phyloP scores from a whole-genome alignment of 2,888 invertebrate species.

The Cataglyphis rosenhaueri region DNA sequence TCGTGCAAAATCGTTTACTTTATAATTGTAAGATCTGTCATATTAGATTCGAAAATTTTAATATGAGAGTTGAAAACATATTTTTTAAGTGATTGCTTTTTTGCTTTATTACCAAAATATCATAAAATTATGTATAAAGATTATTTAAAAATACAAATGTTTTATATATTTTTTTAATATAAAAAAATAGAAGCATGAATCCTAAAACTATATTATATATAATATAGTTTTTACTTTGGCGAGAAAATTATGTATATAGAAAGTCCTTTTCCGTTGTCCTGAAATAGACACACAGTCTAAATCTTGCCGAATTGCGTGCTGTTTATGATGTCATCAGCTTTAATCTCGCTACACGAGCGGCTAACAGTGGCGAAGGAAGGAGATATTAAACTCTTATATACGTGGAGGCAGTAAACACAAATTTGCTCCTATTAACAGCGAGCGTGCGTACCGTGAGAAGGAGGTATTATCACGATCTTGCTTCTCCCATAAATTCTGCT shows the following conservation, averaged over 20 bases:
- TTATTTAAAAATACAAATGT: neutral
- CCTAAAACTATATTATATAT: neutral
- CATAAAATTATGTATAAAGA: neutral
- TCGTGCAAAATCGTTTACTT: neutral
- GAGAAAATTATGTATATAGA: neutral
- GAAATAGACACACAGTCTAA: conserved; percentile 37
- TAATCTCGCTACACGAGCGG: conserved; percentile 47
- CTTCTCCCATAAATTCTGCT: conserved; percentile 33
- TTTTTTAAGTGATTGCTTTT: neutral
- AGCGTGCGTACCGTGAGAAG: conserved; percentile 21
- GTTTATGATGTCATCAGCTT: conserved; percentile 58
- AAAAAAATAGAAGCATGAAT: neutral
- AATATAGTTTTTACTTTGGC: neutral
- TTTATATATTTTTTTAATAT: neutral
- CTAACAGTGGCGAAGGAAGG: conserved; percentile 36
- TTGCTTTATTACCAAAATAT: neutral
- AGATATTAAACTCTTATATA: conserved; percentile 59
- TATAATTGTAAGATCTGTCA: neutral
- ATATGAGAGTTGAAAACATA: neutral
- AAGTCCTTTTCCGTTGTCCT: conserved; percentile 6
- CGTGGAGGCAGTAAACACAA: conserved; percentile 54
- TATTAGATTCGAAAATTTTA: neutral
- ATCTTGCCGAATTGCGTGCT: conserved; percentile 51
- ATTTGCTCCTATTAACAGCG: conserved; percentile 48
- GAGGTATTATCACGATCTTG: conserved; percentile 17